Percentiles rank a stretch among this genome's conserved stretches.
These are phyloP conservation scores for Psilopsiagon aymara DNA, from an alignment of 2,113 vertebrate species.

Conservation along the genomic window DNA sequence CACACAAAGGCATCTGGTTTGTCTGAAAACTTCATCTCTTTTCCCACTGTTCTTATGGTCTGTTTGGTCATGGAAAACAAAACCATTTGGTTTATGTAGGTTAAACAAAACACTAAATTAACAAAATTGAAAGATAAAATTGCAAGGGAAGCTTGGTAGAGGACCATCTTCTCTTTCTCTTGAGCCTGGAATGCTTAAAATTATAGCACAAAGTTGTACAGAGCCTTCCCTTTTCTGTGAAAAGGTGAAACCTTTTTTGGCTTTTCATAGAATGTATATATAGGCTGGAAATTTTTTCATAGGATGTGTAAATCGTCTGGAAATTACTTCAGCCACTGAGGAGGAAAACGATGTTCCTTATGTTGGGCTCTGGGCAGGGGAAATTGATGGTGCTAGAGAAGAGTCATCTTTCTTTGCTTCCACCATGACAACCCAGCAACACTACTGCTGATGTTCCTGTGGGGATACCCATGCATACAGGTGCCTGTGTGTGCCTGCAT, in stretches of 20 bases:
- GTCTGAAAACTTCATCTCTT: not conserved
- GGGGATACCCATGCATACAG: accelerated
- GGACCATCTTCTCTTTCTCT: not conserved
- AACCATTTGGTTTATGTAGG: not conserved
- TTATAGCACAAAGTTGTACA: not conserved
- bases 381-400: not conserved
- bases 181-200: not conserved
- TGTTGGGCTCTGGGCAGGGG: not conserved
- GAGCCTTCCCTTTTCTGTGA: not conserved
- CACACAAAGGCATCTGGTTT: not conserved
- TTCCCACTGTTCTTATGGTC: not conserved
- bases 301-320: not conserved
- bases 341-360: not conserved
- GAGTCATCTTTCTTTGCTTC: not conserved
- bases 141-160: not conserved
- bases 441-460: not conserved
- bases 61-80: not conserved
- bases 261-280: not conserved
- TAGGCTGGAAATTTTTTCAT: not conserved
- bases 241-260: not conserved
- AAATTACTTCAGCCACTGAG: not conserved
- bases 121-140: not conserved
- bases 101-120: not conserved
- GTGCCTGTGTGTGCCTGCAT: not conserved
- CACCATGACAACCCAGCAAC: not conserved